phyloP scores from a whole-genome alignment of 2,888 invertebrate species.

The Campoplex nolae region DNA sequence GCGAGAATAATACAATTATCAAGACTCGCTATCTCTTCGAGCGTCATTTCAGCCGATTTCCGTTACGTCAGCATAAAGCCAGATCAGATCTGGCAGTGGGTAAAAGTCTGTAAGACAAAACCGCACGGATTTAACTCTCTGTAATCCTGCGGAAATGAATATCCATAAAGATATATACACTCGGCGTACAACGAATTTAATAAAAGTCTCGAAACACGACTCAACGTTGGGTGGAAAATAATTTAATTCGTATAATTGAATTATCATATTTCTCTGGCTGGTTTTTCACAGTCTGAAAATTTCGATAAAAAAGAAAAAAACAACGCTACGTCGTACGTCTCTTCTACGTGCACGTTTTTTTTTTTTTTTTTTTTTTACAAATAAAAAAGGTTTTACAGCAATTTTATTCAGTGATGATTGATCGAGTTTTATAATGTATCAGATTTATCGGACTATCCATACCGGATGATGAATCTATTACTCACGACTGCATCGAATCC shows the following conservation, averaged over 20 bases:
- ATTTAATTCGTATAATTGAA: no score
- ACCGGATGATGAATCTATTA: no score
- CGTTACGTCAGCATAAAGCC: conserved; percentile 47
- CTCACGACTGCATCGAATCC: no score
- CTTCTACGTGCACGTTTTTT: no score
- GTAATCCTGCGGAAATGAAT: conserved; percentile 26
- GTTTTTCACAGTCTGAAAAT: no score
- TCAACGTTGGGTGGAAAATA: not conserved
- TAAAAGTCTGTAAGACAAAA: conserved; percentile 35
- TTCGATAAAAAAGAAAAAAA: no score
- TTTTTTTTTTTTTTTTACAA: not conserved
- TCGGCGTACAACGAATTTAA: not conserved
- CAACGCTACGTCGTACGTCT: no score
- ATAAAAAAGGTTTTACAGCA: no score
- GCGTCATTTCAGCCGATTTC: conserved; percentile 40
- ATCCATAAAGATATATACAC: not conserved
- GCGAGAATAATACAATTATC: conserved; percentile 52
- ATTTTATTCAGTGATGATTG: no score
- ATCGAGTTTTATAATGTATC: no score
- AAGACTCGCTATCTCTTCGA: conserved; percentile 23
- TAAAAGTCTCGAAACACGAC: not conserved
- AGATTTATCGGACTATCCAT: no score
- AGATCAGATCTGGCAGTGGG: not conserved
- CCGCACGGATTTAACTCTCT: conserved; percentile 5
- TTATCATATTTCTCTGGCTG: no score